Conservation (phyloP, 2,113 vertebrate genomes). For the Burhinus oedicnemus region DNA sequence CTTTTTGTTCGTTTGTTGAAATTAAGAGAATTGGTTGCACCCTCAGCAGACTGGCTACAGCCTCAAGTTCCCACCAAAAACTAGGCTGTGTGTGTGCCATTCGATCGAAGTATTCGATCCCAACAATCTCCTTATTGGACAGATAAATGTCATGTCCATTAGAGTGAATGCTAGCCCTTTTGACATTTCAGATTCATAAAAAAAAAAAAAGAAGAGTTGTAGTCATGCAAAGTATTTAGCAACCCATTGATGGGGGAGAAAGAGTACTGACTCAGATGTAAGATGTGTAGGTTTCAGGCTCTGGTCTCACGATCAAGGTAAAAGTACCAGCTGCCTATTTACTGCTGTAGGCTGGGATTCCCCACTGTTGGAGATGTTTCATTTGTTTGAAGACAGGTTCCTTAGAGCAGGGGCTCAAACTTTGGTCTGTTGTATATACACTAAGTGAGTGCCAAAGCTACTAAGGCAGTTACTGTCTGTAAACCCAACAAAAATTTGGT, state of each 20-base stretch:
- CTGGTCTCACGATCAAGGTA: neutral
- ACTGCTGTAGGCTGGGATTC: neutral
- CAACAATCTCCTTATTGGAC: neutral
- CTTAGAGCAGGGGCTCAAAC: neutral
- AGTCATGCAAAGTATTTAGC: neutral
- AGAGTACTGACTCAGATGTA: neutral
- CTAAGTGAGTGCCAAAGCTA: neutral
- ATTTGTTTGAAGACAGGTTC: neutral
- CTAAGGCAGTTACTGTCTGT: neutral
- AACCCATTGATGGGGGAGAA: neutral
- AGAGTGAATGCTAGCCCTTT: neutral
- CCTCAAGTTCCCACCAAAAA: neutral
- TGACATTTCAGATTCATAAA: neutral
- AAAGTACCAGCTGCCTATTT: neutral
- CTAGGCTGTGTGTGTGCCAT: rapidly evolving
- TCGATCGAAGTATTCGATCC: neutral
- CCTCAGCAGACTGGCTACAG: neutral
- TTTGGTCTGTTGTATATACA: neutral
- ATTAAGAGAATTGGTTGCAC: neutral
- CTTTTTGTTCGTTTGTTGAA: conserved; percentile 1
- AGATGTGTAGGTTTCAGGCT: neutral
- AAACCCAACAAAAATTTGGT: neutral
- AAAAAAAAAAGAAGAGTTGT: neutral
- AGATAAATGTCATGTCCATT: neutral
- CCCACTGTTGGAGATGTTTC: neutral